These are phyloP conservation scores for Shargacucullia verbasci DNA, from an alignment of 2,888 invertebrate genomes.

Conservation along the genomic window DNA sequence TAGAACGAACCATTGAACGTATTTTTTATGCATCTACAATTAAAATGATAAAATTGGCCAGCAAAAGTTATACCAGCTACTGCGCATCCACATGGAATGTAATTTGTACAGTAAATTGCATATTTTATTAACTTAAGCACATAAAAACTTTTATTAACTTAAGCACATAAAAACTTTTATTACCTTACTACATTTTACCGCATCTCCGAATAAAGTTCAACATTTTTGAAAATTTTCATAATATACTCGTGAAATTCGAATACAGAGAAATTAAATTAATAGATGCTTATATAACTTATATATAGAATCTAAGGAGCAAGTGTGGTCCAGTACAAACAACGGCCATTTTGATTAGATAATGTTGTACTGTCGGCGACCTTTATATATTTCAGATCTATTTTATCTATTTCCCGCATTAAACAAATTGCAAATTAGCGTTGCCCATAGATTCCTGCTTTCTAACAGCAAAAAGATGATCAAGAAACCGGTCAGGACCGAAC, in stretches of 20 bases:
- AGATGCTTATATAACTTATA: slow-evolving; percentile 11
- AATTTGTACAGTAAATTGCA: no score
- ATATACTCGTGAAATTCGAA: neutral
- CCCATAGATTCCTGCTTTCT: slow-evolving; percentile 51
- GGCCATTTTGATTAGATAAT: slow-evolving; percentile 27
- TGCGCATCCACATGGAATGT: no score
- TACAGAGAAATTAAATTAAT: slow-evolving; percentile 7
- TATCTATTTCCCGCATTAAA: slow-evolving; percentile 46
- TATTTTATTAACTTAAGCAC: no score
- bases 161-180: no score
- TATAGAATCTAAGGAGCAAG: slow-evolving; percentile 2
- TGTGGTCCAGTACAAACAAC: slow-evolving; percentile 9
- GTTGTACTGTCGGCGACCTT: slow-evolving; percentile 19
- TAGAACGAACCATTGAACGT: neutral
- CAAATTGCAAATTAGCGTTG: slow-evolving; percentile 51
- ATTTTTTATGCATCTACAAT: neutral
- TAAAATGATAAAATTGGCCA: no score
- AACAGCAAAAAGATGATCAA: slow-evolving; percentile 59
- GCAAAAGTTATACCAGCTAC: no score
- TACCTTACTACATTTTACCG: no score
- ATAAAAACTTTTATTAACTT: no score
- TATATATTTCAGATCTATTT: slow-evolving; percentile 33
- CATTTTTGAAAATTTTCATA: no score
- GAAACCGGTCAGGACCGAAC: slow-evolving; percentile 44
- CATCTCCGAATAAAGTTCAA: neutral